Conservation (phyloP, 2,888 invertebrate genomes). For the Athrips mouffetella region DNA sequence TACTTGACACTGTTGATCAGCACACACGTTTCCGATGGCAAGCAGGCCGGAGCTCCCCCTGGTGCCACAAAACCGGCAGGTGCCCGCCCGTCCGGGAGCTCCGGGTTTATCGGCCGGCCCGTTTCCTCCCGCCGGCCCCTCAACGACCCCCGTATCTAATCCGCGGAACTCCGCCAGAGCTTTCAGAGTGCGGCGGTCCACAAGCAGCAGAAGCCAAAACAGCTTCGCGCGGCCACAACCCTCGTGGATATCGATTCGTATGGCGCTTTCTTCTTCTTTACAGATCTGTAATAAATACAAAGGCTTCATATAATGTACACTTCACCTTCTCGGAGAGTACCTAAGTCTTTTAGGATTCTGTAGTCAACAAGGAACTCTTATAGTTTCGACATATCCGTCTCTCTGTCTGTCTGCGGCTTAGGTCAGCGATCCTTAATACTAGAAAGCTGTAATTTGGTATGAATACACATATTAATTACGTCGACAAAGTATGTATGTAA, state of each 20-base stretch:
- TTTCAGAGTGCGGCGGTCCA: constrained; percentile 95
- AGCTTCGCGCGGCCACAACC: constrained; percentile 96
- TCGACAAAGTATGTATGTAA: too few species aligned
- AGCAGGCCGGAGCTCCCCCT: constrained; percentile 89
- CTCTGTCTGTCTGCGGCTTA: too few species aligned
- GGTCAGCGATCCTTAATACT: too few species aligned
- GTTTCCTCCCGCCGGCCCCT: constrained; percentile 13
- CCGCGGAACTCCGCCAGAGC: constrained; percentile 93
- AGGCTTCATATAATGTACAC: too few species aligned
- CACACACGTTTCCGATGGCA: constrained; percentile 95
- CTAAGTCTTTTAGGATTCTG: too few species aligned
- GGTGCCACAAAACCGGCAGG: constrained; percentile 94
- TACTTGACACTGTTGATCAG: constrained; percentile 95
- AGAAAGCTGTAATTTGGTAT: too few species aligned
- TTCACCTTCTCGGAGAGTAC: too few species aligned
- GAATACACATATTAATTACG: too few species aligned
- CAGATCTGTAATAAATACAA: constrained; percentile 82
- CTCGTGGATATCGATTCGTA: constrained; percentile 97
- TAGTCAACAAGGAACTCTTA: too few species aligned
- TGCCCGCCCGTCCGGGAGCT: constrained; percentile 80
- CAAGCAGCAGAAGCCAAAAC: constrained; percentile 95
- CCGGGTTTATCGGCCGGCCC: constrained; percentile 42
- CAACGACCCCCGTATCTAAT: constrained; percentile 52
- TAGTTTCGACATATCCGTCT: too few species aligned
- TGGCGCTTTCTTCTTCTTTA: constrained; percentile 97